Base-by-base conservation (phyloP, 1,140 invertebrate genomes). In the Acromyrmex charruanus region DNA sequence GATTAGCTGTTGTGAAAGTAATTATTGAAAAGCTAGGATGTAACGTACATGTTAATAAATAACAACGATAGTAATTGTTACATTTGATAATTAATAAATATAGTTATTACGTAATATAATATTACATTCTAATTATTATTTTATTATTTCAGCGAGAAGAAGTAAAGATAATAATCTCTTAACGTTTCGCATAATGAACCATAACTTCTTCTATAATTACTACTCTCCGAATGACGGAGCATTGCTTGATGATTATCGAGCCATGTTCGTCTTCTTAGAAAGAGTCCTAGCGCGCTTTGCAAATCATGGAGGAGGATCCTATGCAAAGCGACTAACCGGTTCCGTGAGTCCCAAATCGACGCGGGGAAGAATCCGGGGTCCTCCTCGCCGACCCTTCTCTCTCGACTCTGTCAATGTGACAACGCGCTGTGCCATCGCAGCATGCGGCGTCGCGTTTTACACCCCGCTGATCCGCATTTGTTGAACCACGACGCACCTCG, bases 391-490 rank as follows among this genome's bases (percentile, higher is more conserved):
- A 81, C 16, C 51, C 79, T 81, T 71, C 35, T 81, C 35, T 81
- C 79, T 71, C 7, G 49, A 21, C 65, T 69, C 79, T 71, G 79
- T 81, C 79, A 81, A 81, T 81, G 79, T 81, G 79, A 81, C 66
- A 81, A 81, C 79, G 79, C 53, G 79, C 79, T 25, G 53, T 31
- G 25, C 53, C 79, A 35, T 81, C 79, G 51, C 79, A 81, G 79
- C 79, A 71, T 81, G 79, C 51, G 66, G 51, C 79, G 51, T 71
- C 66, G 53, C 51, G 21, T 58, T 81, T 81, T 71, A 71, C 79
- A 81, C 66, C 79, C 79, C 79, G 79, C 79, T 81, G 79, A 81
- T 81, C 79, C 51, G 31, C 79, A 81, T 81, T 81, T 81, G 65
- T 58, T 81, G 53, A 71, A 58, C 49, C 12, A 69, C 51, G 66